Evolutionary conservation across 2,888 invertebrate species (phyloP).

Genomic region (Cheilosia vulpina): DNA sequence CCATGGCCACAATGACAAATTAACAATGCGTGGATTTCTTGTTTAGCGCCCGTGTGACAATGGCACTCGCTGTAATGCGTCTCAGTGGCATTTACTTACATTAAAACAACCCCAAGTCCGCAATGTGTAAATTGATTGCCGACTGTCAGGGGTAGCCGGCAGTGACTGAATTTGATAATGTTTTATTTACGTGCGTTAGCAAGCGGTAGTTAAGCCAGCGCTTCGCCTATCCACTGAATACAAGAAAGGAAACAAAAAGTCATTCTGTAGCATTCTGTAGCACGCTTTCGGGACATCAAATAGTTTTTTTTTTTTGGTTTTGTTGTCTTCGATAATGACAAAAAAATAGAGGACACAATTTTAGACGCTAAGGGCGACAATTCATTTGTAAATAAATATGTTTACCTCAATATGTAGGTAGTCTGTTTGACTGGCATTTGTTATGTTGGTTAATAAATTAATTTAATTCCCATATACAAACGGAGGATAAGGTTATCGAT

Average conservation of each 20-base stretch:
- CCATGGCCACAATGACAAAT: conserved; percentile 70
- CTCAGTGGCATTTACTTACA: conserved; percentile 74
- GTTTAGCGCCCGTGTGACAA: conserved; percentile 71
- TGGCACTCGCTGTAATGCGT: conserved; percentile 73
- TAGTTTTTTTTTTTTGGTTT: conserved; percentile 41
- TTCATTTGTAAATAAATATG: conserved; percentile 72
- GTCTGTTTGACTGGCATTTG: conserved; percentile 50
- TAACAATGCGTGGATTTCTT: conserved; percentile 74
- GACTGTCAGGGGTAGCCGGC: conserved; percentile 37
- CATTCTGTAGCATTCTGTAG: conserved; percentile 49
- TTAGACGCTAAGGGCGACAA: conserved; percentile 62
- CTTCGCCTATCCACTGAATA: conserved; percentile 17
- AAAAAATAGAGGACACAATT: conserved; percentile 39
- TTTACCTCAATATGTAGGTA: conserved; percentile 43
- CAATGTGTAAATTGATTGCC: conserved; percentile 73
- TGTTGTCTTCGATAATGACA: conserved; percentile 57
- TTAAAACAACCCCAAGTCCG: conserved; percentile 69
- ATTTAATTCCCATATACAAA: conserved; percentile 12
- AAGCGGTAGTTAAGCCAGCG: conserved; percentile 72
- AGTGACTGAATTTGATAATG: conserved; percentile 70
- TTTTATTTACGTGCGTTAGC: conserved; percentile 72
- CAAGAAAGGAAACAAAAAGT: conserved; percentile 65
- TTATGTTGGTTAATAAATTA: conserved; percentile 44
- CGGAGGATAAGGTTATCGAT: conserved; percentile 40
- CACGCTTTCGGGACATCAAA: conserved; percentile 69